Evolutionary conservation across 2,113 vertebrate species (phyloP).

Genomic region (Capra hircus): DNA sequence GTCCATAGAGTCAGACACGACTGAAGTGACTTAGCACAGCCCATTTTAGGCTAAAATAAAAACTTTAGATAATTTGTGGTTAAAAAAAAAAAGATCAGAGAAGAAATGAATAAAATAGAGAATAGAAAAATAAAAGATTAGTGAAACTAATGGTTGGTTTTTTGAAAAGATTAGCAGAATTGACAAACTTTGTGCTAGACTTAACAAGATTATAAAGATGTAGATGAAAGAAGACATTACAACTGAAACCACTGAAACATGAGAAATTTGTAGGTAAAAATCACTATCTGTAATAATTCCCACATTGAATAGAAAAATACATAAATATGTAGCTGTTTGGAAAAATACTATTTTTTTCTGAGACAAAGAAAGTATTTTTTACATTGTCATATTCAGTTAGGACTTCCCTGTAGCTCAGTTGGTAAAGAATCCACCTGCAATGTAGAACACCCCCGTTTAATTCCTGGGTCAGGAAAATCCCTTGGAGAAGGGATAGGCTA

Average conservation of each 20-base stretch:
- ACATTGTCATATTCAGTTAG: background rate
- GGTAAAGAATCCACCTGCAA: background rate
- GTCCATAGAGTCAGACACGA: background rate
- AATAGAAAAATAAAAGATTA: background rate
- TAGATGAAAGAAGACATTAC: background rate
- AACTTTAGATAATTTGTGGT: background rate
- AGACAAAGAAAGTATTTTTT: background rate
- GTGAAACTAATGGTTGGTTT: background rate
- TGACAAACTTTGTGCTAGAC: background rate
- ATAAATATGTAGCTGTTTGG: conserved; percentile 37
- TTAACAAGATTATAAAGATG: background rate
- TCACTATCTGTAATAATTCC: conserved; percentile 36
- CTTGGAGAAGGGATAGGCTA: background rate
- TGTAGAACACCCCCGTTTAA: background rate
- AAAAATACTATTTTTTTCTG: conserved; percentile 18
- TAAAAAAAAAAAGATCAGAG: background rate
- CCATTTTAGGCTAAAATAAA: background rate
- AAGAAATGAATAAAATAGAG: background rate
- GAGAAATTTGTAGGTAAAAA: background rate
- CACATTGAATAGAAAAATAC: conserved; percentile 25
- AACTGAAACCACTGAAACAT: background rate
- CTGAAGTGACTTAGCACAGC: background rate
- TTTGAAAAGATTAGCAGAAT: background rate
- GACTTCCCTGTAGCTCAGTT: background rate
- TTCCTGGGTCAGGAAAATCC: background rate